Percentiles rank a stretch among this genome's conserved stretches.
These are phyloP conservation scores for Bombus confusus DNA, from an alignment of 1,140 invertebrate species.

Conservation along the genomic window DNA sequence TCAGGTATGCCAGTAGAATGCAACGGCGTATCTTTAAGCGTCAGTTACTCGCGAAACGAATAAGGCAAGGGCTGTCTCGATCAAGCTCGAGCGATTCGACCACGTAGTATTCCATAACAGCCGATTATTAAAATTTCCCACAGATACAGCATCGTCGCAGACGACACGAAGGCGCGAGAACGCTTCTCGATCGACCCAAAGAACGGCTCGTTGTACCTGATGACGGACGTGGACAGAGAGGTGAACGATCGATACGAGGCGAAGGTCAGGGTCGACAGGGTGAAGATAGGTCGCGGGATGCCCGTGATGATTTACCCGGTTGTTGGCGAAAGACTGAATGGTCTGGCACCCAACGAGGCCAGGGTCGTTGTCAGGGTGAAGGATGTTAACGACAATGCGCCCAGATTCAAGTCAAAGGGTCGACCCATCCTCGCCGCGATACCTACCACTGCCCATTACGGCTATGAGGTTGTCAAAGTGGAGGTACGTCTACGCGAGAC, in stretches of 20 bases:
- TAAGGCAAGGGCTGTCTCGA: too few species aligned
- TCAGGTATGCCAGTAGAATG: slow-evolving; percentile 69
- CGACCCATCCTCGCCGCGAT: slow-evolving; percentile 90
- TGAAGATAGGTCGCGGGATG: slow-evolving; percentile 86
- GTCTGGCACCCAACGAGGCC: slow-evolving; percentile 86
- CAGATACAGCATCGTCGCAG: slow-evolving; percentile 84
- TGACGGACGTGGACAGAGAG: slow-evolving; percentile 88
- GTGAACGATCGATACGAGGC: slow-evolving; percentile 86
- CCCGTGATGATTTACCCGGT: slow-evolving; percentile 89
- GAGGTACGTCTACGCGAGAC: slow-evolving; percentile 76
- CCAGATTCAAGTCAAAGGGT: slow-evolving; percentile 87
- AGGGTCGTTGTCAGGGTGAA: slow-evolving; percentile 88
- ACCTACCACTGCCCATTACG: slow-evolving; percentile 89
- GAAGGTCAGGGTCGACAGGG: slow-evolving; percentile 86
- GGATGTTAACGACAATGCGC: slow-evolving; percentile 92
- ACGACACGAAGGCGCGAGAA: slow-evolving; percentile 82
- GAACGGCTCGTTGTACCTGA: slow-evolving; percentile 88
- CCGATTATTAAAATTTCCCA: neutral
- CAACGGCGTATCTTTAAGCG: too few species aligned
- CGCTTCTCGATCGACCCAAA: slow-evolving; percentile 88
- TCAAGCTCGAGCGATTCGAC: too few species aligned
- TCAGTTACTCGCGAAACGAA: too few species aligned
- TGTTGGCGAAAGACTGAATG: slow-evolving; percentile 86
- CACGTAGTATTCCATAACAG: too few species aligned
- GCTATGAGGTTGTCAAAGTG: slow-evolving; percentile 89